These are phyloP conservation scores for Aleadryas rufinucha DNA, from an alignment of 2,113 vertebrate species.

Conservation along the genomic window DNA sequence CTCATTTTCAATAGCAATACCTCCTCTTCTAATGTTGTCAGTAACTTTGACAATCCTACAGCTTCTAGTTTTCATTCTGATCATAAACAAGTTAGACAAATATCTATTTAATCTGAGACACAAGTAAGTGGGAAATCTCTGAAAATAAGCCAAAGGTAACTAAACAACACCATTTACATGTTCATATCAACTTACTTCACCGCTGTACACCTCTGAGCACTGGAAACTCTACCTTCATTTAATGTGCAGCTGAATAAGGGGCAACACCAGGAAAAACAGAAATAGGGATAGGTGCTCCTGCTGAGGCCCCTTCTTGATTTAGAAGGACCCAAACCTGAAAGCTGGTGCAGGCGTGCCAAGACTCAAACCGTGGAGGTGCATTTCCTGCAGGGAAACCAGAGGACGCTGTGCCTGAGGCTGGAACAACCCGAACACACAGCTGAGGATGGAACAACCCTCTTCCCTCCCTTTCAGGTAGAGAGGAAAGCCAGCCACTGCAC, in stretches of 20 bases:
- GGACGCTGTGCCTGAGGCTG: fast-evolving
- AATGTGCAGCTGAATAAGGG: neutral
- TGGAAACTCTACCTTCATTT: neutral
- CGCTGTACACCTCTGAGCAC: fast-evolving
- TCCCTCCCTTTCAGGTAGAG: neutral
- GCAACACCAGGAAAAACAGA: neutral
- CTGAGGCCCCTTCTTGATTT: neutral
- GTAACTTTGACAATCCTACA: neutral
- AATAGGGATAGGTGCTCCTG: neutral
- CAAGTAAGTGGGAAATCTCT: neutral
- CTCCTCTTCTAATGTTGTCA: neutral
- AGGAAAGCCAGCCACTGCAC: neutral
- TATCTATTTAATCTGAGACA: neutral
- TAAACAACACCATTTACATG: neutral
- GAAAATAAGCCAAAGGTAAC: neutral
- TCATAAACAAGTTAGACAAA: neutral
- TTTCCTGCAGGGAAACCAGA: neutral
- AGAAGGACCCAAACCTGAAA: neutral
- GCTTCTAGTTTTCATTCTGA: neutral
- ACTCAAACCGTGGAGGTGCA: fast-evolving
- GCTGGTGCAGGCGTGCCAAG: fast-evolving
- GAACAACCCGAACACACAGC: neutral
- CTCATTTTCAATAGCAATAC: neutral
- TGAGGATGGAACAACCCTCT: neutral
- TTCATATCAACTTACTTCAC: neutral